phyloP scores from a whole-genome alignment of 2,888 invertebrate species.

The Lycocerus yunnanus region DNA sequence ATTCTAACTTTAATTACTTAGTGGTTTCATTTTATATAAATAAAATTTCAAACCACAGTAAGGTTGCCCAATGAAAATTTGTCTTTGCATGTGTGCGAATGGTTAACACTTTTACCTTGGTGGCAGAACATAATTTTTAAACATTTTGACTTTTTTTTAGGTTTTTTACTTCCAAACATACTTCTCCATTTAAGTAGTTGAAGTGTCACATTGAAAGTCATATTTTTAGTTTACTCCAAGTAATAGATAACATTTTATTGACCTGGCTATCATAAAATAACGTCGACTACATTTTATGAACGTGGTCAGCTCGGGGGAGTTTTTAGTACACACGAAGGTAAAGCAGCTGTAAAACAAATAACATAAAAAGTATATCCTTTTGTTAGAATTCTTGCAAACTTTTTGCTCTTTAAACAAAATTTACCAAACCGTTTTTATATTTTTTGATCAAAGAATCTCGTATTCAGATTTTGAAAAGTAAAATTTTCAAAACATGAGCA shows the following conservation, averaged over 20 bases:
- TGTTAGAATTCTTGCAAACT: not conserved
- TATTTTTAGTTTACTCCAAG: not conserved
- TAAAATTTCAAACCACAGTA: too few relatives aligned
- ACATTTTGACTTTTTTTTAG: too few relatives aligned
- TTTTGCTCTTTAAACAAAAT: not conserved
- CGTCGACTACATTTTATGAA: not conserved
- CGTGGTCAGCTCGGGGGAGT: constrained; percentile 8
- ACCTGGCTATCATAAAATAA: not conserved
- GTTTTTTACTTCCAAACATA: too few relatives aligned
- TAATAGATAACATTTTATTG: not conserved
- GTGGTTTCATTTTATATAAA: too few relatives aligned
- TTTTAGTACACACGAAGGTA: not conserved
- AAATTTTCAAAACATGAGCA: not conserved
- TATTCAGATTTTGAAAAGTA: too few relatives aligned
- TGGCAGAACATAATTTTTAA: too few relatives aligned
- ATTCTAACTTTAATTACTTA: not conserved
- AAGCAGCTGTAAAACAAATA: not conserved
- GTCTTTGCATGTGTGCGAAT: too few relatives aligned
- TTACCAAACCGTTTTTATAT: not conserved
- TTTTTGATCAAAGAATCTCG: too few relatives aligned
- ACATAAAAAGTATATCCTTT: not conserved
- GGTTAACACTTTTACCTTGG: too few relatives aligned
- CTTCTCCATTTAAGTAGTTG: too few relatives aligned
- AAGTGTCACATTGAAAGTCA: not conserved
- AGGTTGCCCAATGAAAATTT: too few relatives aligned